Evolutionary conservation across 2,797 vertebrate genomes (phyloP).

Genomic region (Poeciliopsis presidionis): DNA sequence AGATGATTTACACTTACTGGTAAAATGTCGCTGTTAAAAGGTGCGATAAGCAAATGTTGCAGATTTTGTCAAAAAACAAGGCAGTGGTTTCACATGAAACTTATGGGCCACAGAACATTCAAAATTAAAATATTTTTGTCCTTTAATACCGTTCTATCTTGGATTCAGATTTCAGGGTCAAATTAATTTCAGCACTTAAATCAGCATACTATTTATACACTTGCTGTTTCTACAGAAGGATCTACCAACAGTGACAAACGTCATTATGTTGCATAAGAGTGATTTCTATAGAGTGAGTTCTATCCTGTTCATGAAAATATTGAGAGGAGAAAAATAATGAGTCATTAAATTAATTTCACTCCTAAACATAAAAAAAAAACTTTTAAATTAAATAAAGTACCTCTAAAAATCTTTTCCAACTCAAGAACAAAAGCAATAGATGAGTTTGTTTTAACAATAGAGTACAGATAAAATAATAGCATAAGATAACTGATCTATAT

Average conservation of each 20-base stretch:
- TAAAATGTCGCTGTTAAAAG: conserved; percentile 24
- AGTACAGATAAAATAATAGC: neutral
- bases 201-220: neutral
- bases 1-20: conserved; percentile 45
- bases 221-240: neutral
- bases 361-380: neutral
- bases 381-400: neutral
- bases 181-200: neutral
- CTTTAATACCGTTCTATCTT: neutral
- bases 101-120: neutral
- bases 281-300: neutral
- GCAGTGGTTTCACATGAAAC: neutral
- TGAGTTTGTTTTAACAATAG: neutral
- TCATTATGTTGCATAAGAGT: neutral
- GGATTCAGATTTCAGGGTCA: neutral
- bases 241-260: neutral
- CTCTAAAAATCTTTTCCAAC: neutral
- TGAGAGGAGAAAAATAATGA: neutral
- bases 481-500: neutral
- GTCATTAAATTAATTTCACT: neutral
- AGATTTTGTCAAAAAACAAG: neutral
- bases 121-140: neutral
- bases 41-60: conserved; percentile 15
- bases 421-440: neutral
- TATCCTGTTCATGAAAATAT: neutral